Base-by-base conservation (phyloP, 2,113 vertebrate genomes). In the Sporophila hypoxantha region DNA sequence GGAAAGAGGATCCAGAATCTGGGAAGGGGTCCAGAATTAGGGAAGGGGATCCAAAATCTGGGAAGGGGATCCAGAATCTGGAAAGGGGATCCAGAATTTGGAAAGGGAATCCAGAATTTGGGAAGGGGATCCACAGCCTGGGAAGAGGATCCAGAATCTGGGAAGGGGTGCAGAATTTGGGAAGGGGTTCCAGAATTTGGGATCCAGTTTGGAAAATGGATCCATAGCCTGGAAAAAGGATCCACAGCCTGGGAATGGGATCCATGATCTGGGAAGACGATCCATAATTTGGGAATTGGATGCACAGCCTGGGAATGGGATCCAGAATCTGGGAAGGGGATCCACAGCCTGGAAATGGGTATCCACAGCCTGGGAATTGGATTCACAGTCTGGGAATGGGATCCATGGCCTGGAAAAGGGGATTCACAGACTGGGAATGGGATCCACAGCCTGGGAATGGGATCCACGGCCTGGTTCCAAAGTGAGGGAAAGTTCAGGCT, bases 101-200 rank as follows among this genome's bases (percentile, higher is more conserved):
- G 12, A 16, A 53, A 46, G 0, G 17, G 5, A n/a, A n/a, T 34
- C 30, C 39, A 16, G 0, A 19, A 2, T 0, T 0, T 55, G 68
- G 12, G 21, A 53, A 46, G 0, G 17, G 5, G 12, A 29, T 29
- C n/a, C n/a, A n/a, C n/a, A n/a, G n/a, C 1, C 7, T 60, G 52
- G 52, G 17, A 12, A 69, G 7, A 14, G 6, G 13, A 30, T 30
- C 9, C 6, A 18, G n/a, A 14, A 4, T 5, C 14, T 67, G 41
- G 50, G n/a, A n/a, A n/a, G n/a, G n/a, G n/a, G n/a, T n/a, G n/a
- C n/a, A n/a, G n/a, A n/a, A n/a, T 1, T 7, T 60, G 52, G 52
- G 17, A 12, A 69, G 7, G 15, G 6, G 13, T 27, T 30, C 9
- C 6, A 18, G n/a, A 14, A 4, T 5, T 12, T 67, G 41, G 50